Evolutionary conservation across 2,888 invertebrate genomes (phyloP).

Genomic region (Argyresthia goedartella): DNA sequence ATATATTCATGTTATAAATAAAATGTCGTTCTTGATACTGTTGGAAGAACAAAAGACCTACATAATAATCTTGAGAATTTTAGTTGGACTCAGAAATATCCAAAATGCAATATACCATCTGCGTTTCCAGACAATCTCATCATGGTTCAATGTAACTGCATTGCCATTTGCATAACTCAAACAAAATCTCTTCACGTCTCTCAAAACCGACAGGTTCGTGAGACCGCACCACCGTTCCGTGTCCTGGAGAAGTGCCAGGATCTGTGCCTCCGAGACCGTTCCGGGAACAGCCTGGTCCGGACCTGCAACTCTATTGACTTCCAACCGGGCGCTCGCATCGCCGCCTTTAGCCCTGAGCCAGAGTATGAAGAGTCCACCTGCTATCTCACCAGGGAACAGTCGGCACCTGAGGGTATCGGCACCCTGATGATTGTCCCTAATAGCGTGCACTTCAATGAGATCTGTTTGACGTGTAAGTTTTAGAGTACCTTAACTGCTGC

Average conservation of each 20-base stretch:
- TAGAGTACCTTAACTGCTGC: constrained; percentile 6
- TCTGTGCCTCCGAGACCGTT: constrained; percentile 85
- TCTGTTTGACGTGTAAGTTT: constrained; percentile 87
- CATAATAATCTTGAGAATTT: no score
- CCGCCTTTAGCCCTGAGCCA: constrained; percentile 83
- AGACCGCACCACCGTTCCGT: constrained; percentile 87
- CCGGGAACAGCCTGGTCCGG: constrained; percentile 84
- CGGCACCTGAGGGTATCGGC: constrained; percentile 90
- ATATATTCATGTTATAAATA: no score
- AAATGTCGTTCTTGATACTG: no score
- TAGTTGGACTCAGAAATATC: no score
- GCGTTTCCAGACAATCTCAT: no score
- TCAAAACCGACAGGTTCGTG: constrained; percentile 69
- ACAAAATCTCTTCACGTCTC: no score
- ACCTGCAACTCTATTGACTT: constrained; percentile 92
- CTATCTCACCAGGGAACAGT: constrained; percentile 87
- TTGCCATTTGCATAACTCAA: no score
- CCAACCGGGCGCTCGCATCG: constrained; percentile 88
- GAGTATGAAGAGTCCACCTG: constrained; percentile 92
- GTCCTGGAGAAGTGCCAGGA: constrained; percentile 92
- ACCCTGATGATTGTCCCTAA: constrained; percentile 91
- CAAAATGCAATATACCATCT: no score
- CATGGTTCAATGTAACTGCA: no score
- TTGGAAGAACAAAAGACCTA: no score
- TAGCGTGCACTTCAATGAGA: constrained; percentile 91